Percentiles rank a stretch among this genome's conserved stretches.
These are phyloP conservation scores for Anolis carolinensis DNA, from an alignment of 2,113 vertebrate genomes.

Conservation along the genomic window DNA sequence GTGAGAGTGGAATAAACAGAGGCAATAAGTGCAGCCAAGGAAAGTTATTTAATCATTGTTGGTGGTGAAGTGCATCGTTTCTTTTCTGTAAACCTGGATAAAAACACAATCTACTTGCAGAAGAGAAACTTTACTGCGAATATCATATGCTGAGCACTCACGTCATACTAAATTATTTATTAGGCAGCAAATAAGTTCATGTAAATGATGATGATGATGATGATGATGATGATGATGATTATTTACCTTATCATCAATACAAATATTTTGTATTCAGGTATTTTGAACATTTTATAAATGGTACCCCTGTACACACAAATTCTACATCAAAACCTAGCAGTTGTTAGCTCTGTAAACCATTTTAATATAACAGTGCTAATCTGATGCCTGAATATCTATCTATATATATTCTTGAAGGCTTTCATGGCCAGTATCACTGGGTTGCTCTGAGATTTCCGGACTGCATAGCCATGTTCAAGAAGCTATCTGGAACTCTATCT, in stretches of 20 bases:
- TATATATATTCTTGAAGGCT: too few species aligned
- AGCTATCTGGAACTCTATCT: too few species aligned
- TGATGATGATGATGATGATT: neutral
- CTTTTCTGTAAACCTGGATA: conserved; percentile 48
- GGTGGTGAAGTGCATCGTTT: neutral
- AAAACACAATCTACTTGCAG: conserved; percentile 42
- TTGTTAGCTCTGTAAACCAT: conserved; percentile 61
- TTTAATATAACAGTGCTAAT: neutral
- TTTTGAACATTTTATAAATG: conserved; percentile 74
- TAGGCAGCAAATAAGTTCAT: conserved; percentile 19
- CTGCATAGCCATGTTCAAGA: too few species aligned
- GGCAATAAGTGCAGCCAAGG: conserved; percentile 36
- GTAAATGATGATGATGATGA: neutral
- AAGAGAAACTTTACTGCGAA: conserved; percentile 24
- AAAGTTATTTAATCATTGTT: conserved; percentile 65
- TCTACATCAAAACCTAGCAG: conserved; percentile 69
- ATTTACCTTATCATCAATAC: too few species aligned
- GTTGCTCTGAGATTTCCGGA: too few species aligned
- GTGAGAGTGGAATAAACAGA: conserved; percentile 50
- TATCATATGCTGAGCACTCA: conserved; percentile 27
- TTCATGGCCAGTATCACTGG: too few species aligned
- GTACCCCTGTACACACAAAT: conserved; percentile 62
- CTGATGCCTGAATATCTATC: neutral
- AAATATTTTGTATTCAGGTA: conserved; percentile 44
- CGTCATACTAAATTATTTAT: conserved; percentile 1